Evolutionary conservation across 2,888 invertebrate genomes (phyloP), one percentile per base, ranked within the genome.

Genomic region (Calliopum simillimum): DNA sequence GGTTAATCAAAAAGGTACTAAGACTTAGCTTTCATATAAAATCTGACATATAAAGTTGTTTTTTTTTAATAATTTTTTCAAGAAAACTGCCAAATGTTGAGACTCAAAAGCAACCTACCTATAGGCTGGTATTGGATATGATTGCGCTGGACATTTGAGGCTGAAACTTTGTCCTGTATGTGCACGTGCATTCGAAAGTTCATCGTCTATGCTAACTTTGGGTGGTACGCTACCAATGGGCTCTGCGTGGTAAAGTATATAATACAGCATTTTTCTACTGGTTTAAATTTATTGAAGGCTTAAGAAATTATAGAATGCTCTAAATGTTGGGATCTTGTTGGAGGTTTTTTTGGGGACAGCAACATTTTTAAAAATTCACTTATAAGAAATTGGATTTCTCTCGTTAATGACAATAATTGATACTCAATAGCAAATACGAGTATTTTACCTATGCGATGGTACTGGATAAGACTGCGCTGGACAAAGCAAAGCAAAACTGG

Each of bases 391-490:
- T n/a, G n/a, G n/a, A n/a, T n/a, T n/a, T n/a, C n/a, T n/a, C n/a
- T n/a, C n/a, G n/a, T n/a, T 51, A 8, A 51, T 14, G 51, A 14
- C 6, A n/a, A 8, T 46, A 11, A 46, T 14, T 2, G 19, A 21
- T 69, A 63, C 70, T 74, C 23, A 21, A 46, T 46, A 2, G 1
- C 49, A 16, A 33, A 3, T 33, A 14, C 2, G 1, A 33, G 5
- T 6, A 23, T 44, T 71, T 73, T 79, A 93, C 92, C 92, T 91
- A 89, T 90, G 90, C 76, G 89, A 86, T 80, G 93, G 92, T 82
- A 92, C 90, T 73, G 93, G 93, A 87, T 90, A 93, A 33, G 91
- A 92, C 85, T 93, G 93, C 21, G 93, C 92, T 70, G 92, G 92
- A 85, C 93, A 93, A 77, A 92, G 86, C 74, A 93, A 83, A 58